A percentile compares a stretch with the other conserved stretches of the same genome.
Conservation (phyloP, 2,888 invertebrate species). For the Chrysodeixis includens region DNA sequence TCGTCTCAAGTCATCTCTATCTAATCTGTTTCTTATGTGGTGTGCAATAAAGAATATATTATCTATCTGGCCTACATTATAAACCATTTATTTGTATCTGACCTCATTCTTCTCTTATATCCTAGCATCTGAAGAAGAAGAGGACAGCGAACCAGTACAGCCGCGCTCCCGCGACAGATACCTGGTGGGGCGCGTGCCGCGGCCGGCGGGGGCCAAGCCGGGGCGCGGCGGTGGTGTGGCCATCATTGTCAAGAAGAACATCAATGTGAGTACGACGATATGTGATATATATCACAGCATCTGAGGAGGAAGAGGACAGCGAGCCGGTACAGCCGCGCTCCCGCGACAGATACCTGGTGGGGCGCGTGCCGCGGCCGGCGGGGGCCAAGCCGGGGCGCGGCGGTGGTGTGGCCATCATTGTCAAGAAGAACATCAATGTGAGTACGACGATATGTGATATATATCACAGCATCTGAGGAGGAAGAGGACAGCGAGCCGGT, state of each 20-base stretch:
- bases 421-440: constrained; percentile 70
- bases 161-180: constrained; percentile 61
- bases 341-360: constrained; percentile 71
- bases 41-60: too few species aligned
- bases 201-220: constrained; percentile 70
- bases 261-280: constrained; percentile 61
- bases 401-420: constrained; percentile 72
- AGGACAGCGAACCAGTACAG: constrained; percentile 61
- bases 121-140: constrained; percentile 75
- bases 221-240: constrained; percentile 76
- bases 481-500: constrained; percentile 66
- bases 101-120: too few species aligned
- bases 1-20: too few species aligned
- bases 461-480: constrained; percentile 74
- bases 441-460: constrained; percentile 44
- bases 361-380: constrained; percentile 71
- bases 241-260: constrained; percentile 71
- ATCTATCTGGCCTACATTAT: too few species aligned
- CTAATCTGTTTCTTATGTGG: too few species aligned
- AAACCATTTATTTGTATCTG: too few species aligned
- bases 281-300: constrained; percentile 62
- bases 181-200: constrained; percentile 76
- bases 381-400: constrained; percentile 75
- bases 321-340: constrained; percentile 55
- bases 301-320: constrained; percentile 72